A percentile compares a stretch with the other conserved stretches of the same genome.
phyloP scores from a whole-genome alignment of 2,888 invertebrate species.

The Clepsis dumicolana region DNA sequence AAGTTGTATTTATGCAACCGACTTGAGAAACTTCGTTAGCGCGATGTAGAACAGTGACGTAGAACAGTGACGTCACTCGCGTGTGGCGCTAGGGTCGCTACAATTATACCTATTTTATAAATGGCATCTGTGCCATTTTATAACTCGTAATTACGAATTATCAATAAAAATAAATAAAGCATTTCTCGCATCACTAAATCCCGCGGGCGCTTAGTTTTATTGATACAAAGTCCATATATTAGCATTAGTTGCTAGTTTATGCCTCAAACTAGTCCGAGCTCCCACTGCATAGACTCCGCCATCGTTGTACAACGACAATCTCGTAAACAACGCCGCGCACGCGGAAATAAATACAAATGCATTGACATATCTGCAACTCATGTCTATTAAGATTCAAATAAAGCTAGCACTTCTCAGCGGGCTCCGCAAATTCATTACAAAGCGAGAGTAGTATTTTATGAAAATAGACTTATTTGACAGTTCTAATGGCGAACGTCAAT shows the following conservation, averaged over 20 bases:
- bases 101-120: conserved; percentile 1
- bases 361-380: conserved; percentile 33
- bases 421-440: conserved; percentile 32
- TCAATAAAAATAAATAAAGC: conserved; percentile 18
- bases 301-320: background rate
- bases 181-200: conserved; percentile 13
- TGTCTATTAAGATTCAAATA: conserved; percentile 38
- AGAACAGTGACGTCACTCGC: too few relatives aligned
- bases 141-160: conserved; percentile 9
- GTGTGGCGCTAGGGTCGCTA: too few relatives aligned
- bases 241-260: conserved; percentile 10
- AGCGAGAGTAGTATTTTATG: conserved; percentile 26
- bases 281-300: background rate
- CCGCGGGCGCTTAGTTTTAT: conserved; percentile 10
- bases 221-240: conserved; percentile 23
- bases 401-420: conserved; percentile 22
- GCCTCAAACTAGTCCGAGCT: conserved; percentile 10
- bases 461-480: conserved; percentile 32
- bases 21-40: too few relatives aligned
- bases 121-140: background rate
- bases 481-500: conserved; percentile 37
- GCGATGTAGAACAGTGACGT: too few relatives aligned
- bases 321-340: background rate
- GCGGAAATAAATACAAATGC: conserved; percentile 35
- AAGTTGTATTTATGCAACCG: too few relatives aligned